Base-by-base conservation (phyloP, 1,140 invertebrate species). In the Pseudomyrmex pallidus region DNA sequence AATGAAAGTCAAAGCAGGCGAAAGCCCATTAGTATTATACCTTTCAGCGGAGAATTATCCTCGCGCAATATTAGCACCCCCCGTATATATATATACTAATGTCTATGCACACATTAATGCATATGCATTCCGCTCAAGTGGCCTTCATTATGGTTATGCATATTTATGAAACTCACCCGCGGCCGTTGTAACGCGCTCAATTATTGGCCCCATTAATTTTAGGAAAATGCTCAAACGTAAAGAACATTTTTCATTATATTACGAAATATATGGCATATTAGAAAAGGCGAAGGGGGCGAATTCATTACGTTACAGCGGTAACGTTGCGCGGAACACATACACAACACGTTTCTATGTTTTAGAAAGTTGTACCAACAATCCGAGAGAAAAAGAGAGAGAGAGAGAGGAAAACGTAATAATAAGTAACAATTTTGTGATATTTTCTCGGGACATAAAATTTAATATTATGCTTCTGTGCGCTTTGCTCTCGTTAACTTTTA, bases 101-200 rank as follows among this genome's bases (percentile, higher is more conserved):
- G 59, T 74, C 73, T 74, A 74, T 74, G 73, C 57, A 35, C 35
- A 35, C 35, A 74, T 62, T 74, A 74, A 74, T 74, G 59, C 73
- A 74, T 74, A 74, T 74, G 73, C 73, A 74, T 74, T 74, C 73
- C 73, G 59, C 59, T 74, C 73, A 63, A 74, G 59, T 74, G 56
- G 72, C 56, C 46, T 74, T 74, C 72, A 74, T 74, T 63, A 74
- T 52, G 46, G 59, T 63, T 74, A 74, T 74, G 59, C 73, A 74
- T 74, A 74, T 74, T 74, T 74, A 74, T 74, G 72, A 74, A 74
- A 74, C 73, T 50, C 44, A 74, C 73, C 59, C 59, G 59, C 57
- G 46, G 59, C 44, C 59, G 73, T 63, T 74, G 73, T 74, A 74
- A 74, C 57, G 46, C 73, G 57, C 73, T 62, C 59, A 63, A 74